These are phyloP conservation scores for Hormaphis cornu DNA, from an alignment of 1,140 invertebrate genomes.

Conservation along the genomic window DNA sequence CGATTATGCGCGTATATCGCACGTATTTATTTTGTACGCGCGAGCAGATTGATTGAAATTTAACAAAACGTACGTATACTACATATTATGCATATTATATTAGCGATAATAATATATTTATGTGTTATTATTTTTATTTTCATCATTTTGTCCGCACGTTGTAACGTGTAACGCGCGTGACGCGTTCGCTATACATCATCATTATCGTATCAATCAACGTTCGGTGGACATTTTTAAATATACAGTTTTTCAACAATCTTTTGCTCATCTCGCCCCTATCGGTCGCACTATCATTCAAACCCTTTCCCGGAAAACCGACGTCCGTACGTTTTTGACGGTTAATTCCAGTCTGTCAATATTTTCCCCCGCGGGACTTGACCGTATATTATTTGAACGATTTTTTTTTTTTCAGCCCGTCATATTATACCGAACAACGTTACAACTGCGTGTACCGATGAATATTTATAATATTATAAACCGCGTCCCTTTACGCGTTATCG, in stretches of 20 bases:
- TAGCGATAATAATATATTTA: no score
- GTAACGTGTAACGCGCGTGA: neutral
- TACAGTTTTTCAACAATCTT: neutral
- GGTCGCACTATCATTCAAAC: neutral
- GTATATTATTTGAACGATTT: neutral
- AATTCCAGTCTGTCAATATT: slow-evolving; percentile 13
- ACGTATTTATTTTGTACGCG: no score
- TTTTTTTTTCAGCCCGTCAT: neutral
- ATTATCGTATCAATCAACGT: neutral
- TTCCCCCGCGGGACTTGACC: neutral
- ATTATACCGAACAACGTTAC: no score
- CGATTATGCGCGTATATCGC: no score
- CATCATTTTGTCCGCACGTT: neutral
- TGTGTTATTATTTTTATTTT: no score
- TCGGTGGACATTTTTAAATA: neutral
- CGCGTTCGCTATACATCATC: no score
- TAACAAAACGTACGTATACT: no score
- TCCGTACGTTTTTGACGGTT: neutral
- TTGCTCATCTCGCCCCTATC: neutral
- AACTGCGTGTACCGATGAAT: no score
- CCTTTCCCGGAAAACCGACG: neutral
- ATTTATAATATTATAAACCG: no score
- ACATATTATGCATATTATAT: no score
- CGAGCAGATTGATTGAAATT: no score
- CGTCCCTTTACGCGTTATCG: no score